These are phyloP conservation scores for Frankliniella fusca DNA, from an alignment of 2,888 invertebrate genomes.

Conservation along the genomic window DNA sequence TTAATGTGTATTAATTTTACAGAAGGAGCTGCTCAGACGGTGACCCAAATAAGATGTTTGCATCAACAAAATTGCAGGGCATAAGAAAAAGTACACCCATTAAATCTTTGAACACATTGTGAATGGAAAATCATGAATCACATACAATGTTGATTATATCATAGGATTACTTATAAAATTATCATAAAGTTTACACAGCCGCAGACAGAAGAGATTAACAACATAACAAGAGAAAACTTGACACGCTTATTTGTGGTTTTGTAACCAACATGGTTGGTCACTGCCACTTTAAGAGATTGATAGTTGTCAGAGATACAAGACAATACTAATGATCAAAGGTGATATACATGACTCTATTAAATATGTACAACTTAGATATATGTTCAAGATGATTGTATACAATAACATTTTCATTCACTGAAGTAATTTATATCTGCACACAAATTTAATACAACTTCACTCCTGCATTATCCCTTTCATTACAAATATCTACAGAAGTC, in stretches of 20 bases:
- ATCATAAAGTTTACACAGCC: constrained; percentile 20
- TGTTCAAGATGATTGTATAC: not conserved
- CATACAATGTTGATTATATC: not conserved
- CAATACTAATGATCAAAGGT: not conserved
- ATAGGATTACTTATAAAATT: not conserved
- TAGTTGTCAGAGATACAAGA: not conserved
- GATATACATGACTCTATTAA: not conserved
- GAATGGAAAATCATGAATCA: constrained; percentile 10
- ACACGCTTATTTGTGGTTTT: not conserved
- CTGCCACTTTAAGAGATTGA: no score
- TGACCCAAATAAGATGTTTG: no score
- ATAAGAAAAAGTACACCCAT: no score
- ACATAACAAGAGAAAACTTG: not conserved
- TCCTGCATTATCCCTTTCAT: not conserved
- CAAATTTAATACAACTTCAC: not conserved
- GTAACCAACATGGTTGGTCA: no score
- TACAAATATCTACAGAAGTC: not conserved
- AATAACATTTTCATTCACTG: not conserved
- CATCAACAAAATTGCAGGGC: no score
- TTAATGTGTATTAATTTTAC: not conserved
- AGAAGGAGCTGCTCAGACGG: not conserved
- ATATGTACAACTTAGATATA: not conserved
- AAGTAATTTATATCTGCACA: not conserved
- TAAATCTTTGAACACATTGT: constrained; percentile 9
- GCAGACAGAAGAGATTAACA: constrained; percentile 14